Evolutionary conservation across 2,888 invertebrate genomes (phyloP), one percentile per base, ranked within the genome.

Genomic region (Smittia sp.): DNA sequence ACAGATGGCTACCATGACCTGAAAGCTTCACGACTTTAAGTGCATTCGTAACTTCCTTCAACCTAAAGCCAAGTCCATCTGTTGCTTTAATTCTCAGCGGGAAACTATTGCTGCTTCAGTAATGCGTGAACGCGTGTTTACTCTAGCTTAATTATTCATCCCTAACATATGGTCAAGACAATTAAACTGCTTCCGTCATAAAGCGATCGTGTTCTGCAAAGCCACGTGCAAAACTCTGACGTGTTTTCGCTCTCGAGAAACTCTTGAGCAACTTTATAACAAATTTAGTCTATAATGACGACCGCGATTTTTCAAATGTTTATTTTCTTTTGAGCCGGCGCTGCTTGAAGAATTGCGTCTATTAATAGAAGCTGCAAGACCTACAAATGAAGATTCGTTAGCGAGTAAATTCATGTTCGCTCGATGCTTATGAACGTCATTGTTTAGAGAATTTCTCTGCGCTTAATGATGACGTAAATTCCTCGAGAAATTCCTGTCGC

Each of bases 331-430:
- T n/a, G 32, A 46, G 11, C 46, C 46, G 46, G 46, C 11, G 46
- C 15, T 46, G 11, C 11, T 1, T 4, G 13, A 22, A 58, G 58
- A 58, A 58, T 4, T 22, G 58, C n/a, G 58, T 18, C 58, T 58
- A 58, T 58, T 58, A 58, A 58, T 58, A 58, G 22, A 3, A 6
- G 22, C n/a, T 58, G 58, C 7, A 22, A 58, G 58, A 18, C 15
- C 52, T 6, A 11, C 15, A 15, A 39, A 39, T 9, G 52, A 11
- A 52, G 52, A 11, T 52, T 39, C 6, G 6, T 52, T 11, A 52
- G 15, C n/a, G n/a, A n/a, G n/a, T n/a, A 58, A 58, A 58, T 58
- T 58, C 11, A 58, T 22, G 58, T 58, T n/a, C n/a, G n/a, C n/a
- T n/a, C n/a, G n/a, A 46, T 46, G 11, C 11, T 46, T 46, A 15